phyloP scores from a whole-genome alignment of 2,888 invertebrate species.

The Escarpia spicata region DNA sequence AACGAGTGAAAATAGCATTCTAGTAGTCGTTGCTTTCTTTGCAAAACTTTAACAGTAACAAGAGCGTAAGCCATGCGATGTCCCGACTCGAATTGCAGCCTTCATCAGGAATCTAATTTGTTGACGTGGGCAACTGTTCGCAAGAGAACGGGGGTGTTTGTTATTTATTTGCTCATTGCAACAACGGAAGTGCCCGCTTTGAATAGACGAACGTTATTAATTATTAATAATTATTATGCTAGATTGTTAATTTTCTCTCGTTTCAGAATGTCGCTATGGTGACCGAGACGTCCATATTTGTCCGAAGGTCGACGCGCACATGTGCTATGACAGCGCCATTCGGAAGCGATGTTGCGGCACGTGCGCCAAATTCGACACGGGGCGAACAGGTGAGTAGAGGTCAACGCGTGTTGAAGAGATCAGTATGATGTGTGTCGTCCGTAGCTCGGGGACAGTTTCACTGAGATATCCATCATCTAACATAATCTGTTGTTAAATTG shows the following conservation, averaged over 20 bases:
- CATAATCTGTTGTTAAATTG: too few species aligned
- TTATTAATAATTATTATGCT: background rate
- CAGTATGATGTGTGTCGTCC: background rate
- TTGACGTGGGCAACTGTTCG: too few species aligned
- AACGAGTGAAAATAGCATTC: too few species aligned
- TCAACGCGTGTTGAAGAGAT: background rate
- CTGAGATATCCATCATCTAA: too few species aligned
- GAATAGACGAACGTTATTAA: background rate
- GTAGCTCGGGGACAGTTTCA: too few species aligned
- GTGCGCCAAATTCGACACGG: constrained; percentile 37
- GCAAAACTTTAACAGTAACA: too few species aligned
- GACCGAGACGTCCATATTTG: constrained; percentile 43
- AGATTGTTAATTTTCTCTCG: background rate
- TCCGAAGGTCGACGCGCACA: constrained; percentile 31
- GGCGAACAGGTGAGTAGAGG: constrained; percentile 7
- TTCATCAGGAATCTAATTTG: too few species aligned
- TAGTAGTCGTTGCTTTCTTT: too few species aligned
- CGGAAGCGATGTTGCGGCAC: constrained; percentile 45
- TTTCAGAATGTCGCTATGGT: constrained; percentile 46
- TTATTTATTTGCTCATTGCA: too few species aligned
- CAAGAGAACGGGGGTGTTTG: too few species aligned
- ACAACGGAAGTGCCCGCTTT: background rate
- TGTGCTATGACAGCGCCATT: constrained; percentile 44
- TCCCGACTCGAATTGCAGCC: too few species aligned
- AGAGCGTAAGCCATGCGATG: too few species aligned